Evolutionary conservation across 1,140 invertebrate species (phyloP), one percentile per base, ranked within the genome.

Genomic region (Trissolcus basalis): DNA sequence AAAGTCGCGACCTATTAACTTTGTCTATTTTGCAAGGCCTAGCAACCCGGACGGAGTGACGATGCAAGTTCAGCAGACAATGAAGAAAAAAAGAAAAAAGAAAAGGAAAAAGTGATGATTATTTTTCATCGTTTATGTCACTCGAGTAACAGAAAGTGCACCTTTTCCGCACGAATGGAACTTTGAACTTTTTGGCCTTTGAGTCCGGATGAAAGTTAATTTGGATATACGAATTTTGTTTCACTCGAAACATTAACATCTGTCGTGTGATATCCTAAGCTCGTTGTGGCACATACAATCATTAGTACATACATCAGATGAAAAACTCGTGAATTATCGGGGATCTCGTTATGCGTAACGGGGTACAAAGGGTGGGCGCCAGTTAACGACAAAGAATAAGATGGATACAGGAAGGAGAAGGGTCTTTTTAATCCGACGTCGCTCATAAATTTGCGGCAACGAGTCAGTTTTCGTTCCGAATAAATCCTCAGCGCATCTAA

Each of bases 361-460:
- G 82, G 81, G 78, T 84, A 85, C 75, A 81, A 85, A 79, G 80
- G 76, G 63, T 60, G 77, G 80, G 76, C 61, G 75, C 72, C 72
- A 69, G 72, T 59, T 39, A 58, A 13, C 64, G 58, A 69, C 72
- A 72, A 77, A 67, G 75, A 72, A 58, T 45, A 71, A 77, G 68
- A 72, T 64, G 16, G 69, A 73, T 69, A 53, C 63, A 80, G 64
- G 79, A 80, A 77, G 68, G 69, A 69, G 69, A 71, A 61, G 74
- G 78, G 61, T 58, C 76, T 68, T 77, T 78, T 81, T 86, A 86
- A 86, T 86, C 85, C 83, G 84, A 86, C 83, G 83, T 75, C 67
- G 64, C 79, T 83, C 85, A 86, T 86, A 86, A 86, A 86, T 86
- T 86, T 82, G 85, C 83, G 83, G 82, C 79, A 85, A 86, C 85